Conservation (phyloP, 2,113 vertebrate species). For the Telmatochromis bifrenatus region DNA sequence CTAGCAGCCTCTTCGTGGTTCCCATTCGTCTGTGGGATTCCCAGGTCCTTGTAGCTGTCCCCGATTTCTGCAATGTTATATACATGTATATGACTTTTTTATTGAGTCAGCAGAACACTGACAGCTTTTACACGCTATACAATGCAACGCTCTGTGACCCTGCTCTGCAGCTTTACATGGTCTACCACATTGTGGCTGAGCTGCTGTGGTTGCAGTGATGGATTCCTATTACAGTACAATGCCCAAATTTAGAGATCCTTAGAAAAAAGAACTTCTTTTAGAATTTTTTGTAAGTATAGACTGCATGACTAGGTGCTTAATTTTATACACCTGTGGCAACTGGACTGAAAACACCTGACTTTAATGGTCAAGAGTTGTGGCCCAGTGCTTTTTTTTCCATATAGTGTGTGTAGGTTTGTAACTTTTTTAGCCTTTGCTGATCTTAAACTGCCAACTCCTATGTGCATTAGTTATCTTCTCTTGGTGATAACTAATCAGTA, state of each 20-base stretch:
- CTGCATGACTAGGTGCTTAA: neutral
- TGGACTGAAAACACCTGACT: neutral
- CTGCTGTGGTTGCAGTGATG: neutral
- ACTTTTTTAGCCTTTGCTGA: slow-evolving; percentile 26
- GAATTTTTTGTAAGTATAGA: neutral
- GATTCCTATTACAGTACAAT: neutral
- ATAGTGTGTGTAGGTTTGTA: neutral
- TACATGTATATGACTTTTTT: neutral
- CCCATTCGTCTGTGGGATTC: neutral
- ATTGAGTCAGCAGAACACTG: neutral
- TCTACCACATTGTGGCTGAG: neutral
- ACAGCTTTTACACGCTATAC: neutral
- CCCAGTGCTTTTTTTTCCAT: neutral
- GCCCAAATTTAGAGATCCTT: neutral
- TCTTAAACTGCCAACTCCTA: slow-evolving; percentile 38
- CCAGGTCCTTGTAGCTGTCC: neutral
- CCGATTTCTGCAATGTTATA: neutral
- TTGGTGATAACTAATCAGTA: slow-evolving; percentile 54
- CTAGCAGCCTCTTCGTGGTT: neutral
- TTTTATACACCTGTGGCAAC: neutral
- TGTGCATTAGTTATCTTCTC: slow-evolving; percentile 45
- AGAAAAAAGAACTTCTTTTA: neutral
- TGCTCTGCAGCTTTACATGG: neutral
- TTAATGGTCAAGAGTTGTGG: neutral
- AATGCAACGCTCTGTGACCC: neutral